Evolutionary conservation across 2,888 invertebrate genomes (phyloP).

Genomic region (Pyralis farinalis): DNA sequence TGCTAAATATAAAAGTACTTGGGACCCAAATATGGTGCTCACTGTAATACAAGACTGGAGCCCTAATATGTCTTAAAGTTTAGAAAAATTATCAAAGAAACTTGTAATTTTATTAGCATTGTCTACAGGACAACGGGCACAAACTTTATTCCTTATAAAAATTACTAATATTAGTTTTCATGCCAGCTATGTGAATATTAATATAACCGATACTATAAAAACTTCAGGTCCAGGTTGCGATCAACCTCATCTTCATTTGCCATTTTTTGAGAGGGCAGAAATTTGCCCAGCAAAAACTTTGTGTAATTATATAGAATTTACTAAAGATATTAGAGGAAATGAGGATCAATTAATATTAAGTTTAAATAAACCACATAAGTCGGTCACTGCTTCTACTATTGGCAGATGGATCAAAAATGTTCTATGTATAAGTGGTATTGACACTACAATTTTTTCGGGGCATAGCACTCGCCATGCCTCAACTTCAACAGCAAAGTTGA

Average conservation of each 20-base stretch:
- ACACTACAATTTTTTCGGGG: conserved; percentile 1
- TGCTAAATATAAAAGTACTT: conserved; percentile 1
- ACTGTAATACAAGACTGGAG: conserved; percentile 3
- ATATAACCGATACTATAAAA: conserved; percentile 7
- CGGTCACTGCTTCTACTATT: conserved; percentile 11
- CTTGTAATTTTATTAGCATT: conserved; percentile 3
- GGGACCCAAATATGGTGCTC: conserved; percentile 10
- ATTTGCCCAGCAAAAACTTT: conserved; percentile 19
- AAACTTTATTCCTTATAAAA: conserved; percentile 2
- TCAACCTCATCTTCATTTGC: conserved; percentile 4
- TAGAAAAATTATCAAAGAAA: conserved; percentile 8
- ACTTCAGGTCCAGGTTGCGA: conserved; percentile 4
- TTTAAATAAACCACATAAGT: conserved; percentile 10
- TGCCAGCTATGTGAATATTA: not conserved
- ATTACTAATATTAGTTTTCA: not conserved
- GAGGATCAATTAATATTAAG: not conserved
- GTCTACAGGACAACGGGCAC: conserved; percentile 3
- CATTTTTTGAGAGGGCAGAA: conserved; percentile 2
- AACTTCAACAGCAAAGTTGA: conserved; percentile 1
- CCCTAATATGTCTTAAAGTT: conserved; percentile 1
- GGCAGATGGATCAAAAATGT: conserved; percentile 18
- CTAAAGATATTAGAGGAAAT: conserved; percentile 5
- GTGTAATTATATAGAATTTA: conserved; percentile 11
- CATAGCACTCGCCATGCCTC: conserved; percentile 8
- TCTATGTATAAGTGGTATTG: conserved; percentile 12